Percentiles rank a stretch among this genome's conserved stretches.
phyloP scores from a whole-genome alignment of 2,797 vertebrate species.

The Rachycentron canadum region DNA sequence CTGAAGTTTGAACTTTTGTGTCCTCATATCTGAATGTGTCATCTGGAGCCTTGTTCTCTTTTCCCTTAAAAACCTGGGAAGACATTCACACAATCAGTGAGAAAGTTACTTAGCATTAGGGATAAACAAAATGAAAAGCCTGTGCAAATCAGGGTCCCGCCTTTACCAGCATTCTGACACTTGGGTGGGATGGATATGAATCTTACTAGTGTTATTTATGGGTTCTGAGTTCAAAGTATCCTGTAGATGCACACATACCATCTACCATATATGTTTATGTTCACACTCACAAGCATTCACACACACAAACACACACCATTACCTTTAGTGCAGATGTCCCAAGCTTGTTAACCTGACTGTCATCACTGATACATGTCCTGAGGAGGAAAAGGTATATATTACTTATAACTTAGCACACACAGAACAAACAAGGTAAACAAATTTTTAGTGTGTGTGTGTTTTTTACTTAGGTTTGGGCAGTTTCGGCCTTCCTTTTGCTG shows the following conservation, averaged over 20 bases:
- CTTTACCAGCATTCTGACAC: no score
- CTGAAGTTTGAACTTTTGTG: constrained; percentile 18
- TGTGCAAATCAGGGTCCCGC: no score
- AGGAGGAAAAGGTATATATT: not conserved
- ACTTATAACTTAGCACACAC: not conserved
- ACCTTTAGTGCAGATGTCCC: constrained; percentile 40
- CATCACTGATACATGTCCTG: constrained; percentile 54
- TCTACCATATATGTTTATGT: not conserved
- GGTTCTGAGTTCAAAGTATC: no score
- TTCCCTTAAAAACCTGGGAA: constrained; percentile 64
- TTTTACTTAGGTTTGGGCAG: constrained; percentile 82
- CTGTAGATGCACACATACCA: not conserved
- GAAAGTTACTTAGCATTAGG: no score
- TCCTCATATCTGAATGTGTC: not conserved
- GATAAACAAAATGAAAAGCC: no score
- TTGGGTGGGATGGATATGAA: not conserved
- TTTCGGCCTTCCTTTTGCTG: constrained; percentile 84
- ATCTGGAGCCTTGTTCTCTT: constrained; percentile 76
- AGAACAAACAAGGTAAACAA: no score
- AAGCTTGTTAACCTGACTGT: constrained; percentile 35
- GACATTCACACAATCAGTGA: not conserved
- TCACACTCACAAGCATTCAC: not conserved
- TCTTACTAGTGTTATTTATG: not conserved
- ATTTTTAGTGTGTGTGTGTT: no score
- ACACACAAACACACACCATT: not conserved